Evolutionary conservation across 64 coral and sea anemone genomes (phyloP), one percentile per base, ranked within the genome.

Genomic region (Montipora sp.): DNA sequence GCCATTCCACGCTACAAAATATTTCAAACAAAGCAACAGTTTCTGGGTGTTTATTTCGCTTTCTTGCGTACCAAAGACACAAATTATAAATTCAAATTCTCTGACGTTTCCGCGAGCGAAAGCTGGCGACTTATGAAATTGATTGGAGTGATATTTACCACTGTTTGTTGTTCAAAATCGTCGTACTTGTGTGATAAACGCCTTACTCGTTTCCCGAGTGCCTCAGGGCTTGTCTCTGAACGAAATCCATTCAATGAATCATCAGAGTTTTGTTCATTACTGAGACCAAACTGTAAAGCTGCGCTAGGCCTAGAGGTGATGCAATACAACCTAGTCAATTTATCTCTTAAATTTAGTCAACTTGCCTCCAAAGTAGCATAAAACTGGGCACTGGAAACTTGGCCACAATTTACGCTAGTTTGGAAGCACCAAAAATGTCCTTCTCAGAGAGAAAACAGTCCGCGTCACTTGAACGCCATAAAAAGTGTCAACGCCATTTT

Each of bases 161-260:
- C 83, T 96, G 89, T 94, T 88, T 95, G 98, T 90, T 99, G 98
- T 77, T 99, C 98, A 89, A 99, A 99, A 83, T 88, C 98, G 89
- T 99, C 98, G 94, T 99, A 99, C 93, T 99, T 99, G 95, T 99
- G 95, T 53, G 98, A 99, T 90, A 99, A 95, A 89, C 94, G 95
- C 94, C 98, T 99, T 94, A 95, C 84, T 81, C 98, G 98, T 88
- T 99, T 99, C 91, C 94, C 98, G 83, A 93, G 92, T 84, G 94
- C 98, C 85, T 99, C 94, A 79, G 92, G 92, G 84, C 94, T 92
- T 72, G 95, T 90, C 67, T 92, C 83, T 76, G 89, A 87, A 78
- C 81, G 95, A 77, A 96, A 92, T 96, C 94, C 88, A 90, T 96
- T 92, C 94, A 96, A 88, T 93, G 92, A 96, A 91, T 96, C 98